phyloP scores from a whole-genome alignment of 2,797 vertebrate species.

The Pagetopsis macropterus region DNA sequence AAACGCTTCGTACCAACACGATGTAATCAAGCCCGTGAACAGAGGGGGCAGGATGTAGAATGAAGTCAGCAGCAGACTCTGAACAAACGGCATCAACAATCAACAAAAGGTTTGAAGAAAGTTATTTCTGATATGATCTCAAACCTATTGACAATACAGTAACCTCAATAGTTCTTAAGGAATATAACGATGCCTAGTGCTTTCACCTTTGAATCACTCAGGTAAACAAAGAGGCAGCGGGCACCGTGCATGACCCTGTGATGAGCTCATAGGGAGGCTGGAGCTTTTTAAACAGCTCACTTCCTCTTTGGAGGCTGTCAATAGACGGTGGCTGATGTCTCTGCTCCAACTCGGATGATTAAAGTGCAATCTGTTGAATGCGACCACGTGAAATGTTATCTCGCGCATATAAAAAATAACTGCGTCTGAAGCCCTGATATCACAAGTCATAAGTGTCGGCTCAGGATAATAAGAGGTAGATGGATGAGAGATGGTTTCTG shows the following conservation, averaged over 20 bases:
- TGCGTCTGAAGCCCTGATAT: no score
- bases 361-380: no score
- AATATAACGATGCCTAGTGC: background rate
- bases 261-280: no score
- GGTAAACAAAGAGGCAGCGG: background rate
- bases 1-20: background rate
- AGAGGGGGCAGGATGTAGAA: background rate
- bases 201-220: background rate
- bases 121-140: background rate
- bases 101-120: background rate
- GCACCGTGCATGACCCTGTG: background rate
- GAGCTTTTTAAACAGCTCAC: no score
- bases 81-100: background rate
- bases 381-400: no score
- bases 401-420: no score
- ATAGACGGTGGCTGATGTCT: no score
- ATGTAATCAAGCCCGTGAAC: slow-evolving; percentile 2
- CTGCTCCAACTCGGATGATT: no score
- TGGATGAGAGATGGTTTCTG: slow-evolving; percentile 18
- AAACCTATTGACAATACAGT: background rate
- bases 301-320: no score
- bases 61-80: background rate
- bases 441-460: background rate
- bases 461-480: background rate
- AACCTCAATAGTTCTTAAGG: background rate